Percentiles rank a stretch among this genome's conserved stretches.
Evolutionary conservation across 2,113 vertebrate genomes (phyloP).

Genomic region (Pygoscelis adeliae): DNA sequence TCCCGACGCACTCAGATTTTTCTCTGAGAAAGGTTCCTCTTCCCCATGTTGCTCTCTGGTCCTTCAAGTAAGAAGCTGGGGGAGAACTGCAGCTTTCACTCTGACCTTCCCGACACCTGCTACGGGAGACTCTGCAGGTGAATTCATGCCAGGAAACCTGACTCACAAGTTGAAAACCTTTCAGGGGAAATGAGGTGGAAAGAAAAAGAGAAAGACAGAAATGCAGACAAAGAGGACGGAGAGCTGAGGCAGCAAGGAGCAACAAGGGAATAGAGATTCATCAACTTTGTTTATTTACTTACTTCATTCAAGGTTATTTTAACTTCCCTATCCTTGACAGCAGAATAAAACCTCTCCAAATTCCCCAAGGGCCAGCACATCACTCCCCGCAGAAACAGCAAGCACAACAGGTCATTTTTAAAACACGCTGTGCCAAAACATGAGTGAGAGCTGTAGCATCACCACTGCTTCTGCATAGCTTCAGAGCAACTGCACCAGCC

Average conservation of each 20-base stretch:
- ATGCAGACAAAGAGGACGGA: background rate
- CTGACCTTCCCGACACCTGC: background rate
- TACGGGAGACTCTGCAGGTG: background rate
- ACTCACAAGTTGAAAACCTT: background rate
- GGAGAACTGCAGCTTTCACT: background rate
- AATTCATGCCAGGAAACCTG: background rate
- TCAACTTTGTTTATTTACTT: background rate
- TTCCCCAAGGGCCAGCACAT: background rate
- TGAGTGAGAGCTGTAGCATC: background rate
- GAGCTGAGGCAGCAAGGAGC: background rate
- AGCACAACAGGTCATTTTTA: background rate
- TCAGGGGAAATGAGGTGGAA: background rate
- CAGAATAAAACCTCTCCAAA: background rate
- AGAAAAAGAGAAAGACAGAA: background rate
- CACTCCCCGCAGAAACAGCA: background rate
- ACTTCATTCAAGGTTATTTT: background rate
- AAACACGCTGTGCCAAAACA: background rate
- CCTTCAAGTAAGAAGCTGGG: background rate
- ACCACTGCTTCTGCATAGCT: background rate
- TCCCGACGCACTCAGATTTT: background rate
- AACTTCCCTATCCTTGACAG: background rate
- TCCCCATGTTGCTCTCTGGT: background rate
- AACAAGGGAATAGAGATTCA: background rate
- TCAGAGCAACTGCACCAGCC: background rate
- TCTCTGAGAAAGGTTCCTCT: background rate